These are phyloP conservation scores for Oreochromis mossambicus DNA, from an alignment of 2,797 vertebrate genomes.

Conservation along the genomic window DNA sequence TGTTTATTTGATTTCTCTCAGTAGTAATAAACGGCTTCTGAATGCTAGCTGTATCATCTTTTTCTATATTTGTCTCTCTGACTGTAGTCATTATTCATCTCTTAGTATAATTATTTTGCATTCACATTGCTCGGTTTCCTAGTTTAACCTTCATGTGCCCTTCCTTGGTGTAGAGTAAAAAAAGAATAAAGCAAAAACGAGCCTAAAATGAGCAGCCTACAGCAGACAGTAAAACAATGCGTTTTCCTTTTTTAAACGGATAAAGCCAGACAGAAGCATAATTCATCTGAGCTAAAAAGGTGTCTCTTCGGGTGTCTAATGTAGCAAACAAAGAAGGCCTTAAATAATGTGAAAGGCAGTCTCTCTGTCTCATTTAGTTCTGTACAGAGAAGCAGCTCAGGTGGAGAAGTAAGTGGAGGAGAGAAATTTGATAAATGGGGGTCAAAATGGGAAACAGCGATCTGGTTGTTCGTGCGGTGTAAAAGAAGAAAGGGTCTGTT, in stretches of 20 bases:
- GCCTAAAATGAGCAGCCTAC: neutral
- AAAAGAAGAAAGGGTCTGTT: neutral
- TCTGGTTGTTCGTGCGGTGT: neutral
- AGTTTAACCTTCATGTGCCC: neutral
- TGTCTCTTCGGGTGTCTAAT: slow-evolving; percentile 26
- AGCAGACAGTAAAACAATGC: neutral
- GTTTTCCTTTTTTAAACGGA: neutral
- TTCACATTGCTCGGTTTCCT: neutral
- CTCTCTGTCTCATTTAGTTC: slow-evolving; percentile 31
- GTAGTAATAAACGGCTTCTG: neutral
- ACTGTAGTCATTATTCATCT: neutral
- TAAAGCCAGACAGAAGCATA: neutral
- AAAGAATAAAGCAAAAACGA: neutral
- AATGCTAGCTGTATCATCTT: neutral
- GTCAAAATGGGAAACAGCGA: neutral
- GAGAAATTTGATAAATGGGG: neutral
- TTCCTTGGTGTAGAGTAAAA: neutral
- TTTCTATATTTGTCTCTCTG: neutral
- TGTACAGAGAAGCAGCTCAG: slow-evolving; percentile 1
- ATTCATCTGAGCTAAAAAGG: slow-evolving; percentile 7
- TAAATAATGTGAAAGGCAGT: slow-evolving; percentile 38
- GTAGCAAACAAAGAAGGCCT: slow-evolving; percentile 62
- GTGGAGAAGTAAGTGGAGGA: neutral
- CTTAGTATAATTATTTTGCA: neutral
- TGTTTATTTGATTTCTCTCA: neutral